Conservation (phyloP, 2,888 invertebrate genomes). For the Neoitamus cyanurus region DNA sequence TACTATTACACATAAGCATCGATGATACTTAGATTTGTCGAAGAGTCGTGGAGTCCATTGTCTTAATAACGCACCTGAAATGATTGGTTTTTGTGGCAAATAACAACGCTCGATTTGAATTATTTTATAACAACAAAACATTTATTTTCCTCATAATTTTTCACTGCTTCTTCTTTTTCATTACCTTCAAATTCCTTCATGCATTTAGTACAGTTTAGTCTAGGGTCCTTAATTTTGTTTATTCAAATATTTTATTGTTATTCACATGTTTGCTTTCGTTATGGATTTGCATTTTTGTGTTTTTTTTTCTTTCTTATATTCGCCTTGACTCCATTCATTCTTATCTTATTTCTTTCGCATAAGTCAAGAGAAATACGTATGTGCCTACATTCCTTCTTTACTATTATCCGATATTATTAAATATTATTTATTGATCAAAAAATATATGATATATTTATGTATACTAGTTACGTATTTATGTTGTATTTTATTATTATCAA, state of each 20-base stretch:
- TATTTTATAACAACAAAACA: constrained; percentile 59
- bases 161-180: constrained; percentile 52
- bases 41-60: background rate
- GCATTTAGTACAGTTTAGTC: constrained; percentile 47
- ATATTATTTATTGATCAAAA: constrained; percentile 43
- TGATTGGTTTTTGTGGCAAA: background rate
- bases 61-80: background rate
- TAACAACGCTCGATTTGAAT: constrained; percentile 5
- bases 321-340: constrained; percentile 47
- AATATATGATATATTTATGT: constrained; percentile 45
- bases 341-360: constrained; percentile 51
- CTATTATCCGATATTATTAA: constrained; percentile 45
- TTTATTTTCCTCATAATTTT: constrained; percentile 56
- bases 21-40: too few species aligned
- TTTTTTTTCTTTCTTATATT: constrained; percentile 48
- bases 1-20: too few species aligned
- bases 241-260: constrained; percentile 50
- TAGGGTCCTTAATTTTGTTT: constrained; percentile 9
- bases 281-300: constrained; percentile 48
- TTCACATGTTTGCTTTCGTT: constrained; percentile 53
- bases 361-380: constrained; percentile 51
- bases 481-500: constrained; percentile 46
- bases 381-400: background rate
- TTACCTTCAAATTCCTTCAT: constrained; percentile 24
- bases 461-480: constrained; percentile 45